phyloP scores from a whole-genome alignment of 2,113 vertebrate genomes.

The Saguinus midas region DNA sequence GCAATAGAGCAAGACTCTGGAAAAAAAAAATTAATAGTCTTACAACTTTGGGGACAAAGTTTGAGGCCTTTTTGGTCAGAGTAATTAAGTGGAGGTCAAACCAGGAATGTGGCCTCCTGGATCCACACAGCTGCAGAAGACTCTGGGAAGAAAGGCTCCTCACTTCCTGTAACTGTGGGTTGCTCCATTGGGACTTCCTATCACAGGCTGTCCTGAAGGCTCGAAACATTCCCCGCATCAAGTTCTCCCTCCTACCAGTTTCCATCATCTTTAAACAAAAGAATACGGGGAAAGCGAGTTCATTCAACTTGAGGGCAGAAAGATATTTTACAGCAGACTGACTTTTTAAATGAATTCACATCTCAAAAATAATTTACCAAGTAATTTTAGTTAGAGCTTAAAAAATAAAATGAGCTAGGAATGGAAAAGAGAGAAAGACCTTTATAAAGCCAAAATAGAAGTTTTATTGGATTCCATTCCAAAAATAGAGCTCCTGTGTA shows the following conservation, averaged over 20 bases:
- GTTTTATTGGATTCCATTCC: slow-evolving; percentile 38
- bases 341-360: slow-evolving; percentile 60
- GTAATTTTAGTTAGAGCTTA: slow-evolving; percentile 41
- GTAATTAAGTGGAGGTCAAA: slow-evolving; percentile 38
- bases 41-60: slow-evolving; percentile 19
- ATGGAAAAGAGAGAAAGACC: neutral
- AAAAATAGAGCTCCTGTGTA: neutral
- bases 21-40: neutral
- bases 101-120: slow-evolving; percentile 53
- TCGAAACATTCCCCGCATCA: neutral
- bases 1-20: too few relatives aligned
- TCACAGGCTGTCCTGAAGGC: slow-evolving; percentile 33
- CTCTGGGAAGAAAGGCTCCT: slow-evolving; percentile 63
- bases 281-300: neutral
- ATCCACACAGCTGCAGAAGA: slow-evolving; percentile 58
- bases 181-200: slow-evolving; percentile 57
- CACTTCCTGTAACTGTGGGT: slow-evolving; percentile 62
- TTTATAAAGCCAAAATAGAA: slow-evolving; percentile 51
- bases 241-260: slow-evolving; percentile 35
- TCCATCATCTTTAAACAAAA: slow-evolving; percentile 51
- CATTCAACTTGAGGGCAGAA: slow-evolving; percentile 43
- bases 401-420: slow-evolving; percentile 37
- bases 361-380: slow-evolving; percentile 46
- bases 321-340: slow-evolving; percentile 13
- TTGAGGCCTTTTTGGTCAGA: slow-evolving; percentile 39